These are phyloP conservation scores for Magallana gigas DNA, from an alignment of 1,140 invertebrate species.

Conservation along the genomic window DNA sequence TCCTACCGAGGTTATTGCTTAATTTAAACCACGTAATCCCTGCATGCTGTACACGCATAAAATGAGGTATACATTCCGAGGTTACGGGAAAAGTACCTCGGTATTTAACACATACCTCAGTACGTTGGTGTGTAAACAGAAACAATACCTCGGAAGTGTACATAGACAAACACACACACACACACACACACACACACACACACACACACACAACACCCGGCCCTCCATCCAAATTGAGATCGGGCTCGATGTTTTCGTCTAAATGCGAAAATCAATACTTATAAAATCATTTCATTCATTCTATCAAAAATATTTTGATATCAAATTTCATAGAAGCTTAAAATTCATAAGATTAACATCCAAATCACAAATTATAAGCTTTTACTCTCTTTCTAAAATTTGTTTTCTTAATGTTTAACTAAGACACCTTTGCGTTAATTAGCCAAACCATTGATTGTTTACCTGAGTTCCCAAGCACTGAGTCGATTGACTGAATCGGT, in stretches of 20 bases:
- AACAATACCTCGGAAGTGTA: neutral
- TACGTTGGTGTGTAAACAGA: neutral
- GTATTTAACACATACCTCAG: neutral
- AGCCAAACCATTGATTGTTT: neutral
- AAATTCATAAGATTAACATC: neutral
- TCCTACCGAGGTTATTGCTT: too few relatives aligned
- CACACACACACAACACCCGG: too few relatives aligned
- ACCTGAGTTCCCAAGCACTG: neutral
- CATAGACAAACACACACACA: neutral
- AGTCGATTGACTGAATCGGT: too few relatives aligned
- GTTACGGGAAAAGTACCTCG: neutral
- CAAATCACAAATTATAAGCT: neutral
- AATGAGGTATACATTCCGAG: neutral
- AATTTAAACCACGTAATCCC: too few relatives aligned
- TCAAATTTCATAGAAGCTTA: neutral
- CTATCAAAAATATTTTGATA: neutral
- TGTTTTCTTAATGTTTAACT: neutral
- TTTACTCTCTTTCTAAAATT: neutral
- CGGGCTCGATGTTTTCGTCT: neutral
- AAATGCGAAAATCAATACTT: neutral
- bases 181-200: neutral
- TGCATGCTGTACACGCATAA: too few relatives aligned
- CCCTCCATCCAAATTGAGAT: neutral
- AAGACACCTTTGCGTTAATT: neutral
- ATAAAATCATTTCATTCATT: neutral